Conservation (phyloP, 2,888 invertebrate genomes). For the Archips crataeganus region DNA sequence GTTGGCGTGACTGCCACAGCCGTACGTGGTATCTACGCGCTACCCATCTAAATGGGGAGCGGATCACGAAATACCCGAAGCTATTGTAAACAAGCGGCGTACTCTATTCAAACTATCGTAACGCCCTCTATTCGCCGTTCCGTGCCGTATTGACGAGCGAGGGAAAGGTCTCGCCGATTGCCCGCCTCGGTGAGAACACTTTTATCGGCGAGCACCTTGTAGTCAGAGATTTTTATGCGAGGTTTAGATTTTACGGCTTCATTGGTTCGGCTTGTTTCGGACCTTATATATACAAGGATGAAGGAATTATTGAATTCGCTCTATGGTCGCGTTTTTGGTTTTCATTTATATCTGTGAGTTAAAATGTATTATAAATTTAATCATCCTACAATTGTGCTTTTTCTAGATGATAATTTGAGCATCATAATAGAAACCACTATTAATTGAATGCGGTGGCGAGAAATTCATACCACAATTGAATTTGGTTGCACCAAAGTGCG, state of each 20-base stretch:
- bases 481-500: slow-evolving; percentile 67
- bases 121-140: slow-evolving; percentile 72
- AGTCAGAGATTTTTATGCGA: slow-evolving; percentile 53
- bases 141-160: slow-evolving; percentile 70
- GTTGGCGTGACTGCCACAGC: slow-evolving; percentile 67
- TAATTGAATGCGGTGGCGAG: slow-evolving; percentile 53
- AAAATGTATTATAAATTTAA: not conserved
- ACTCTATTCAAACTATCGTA: slow-evolving; percentile 80
- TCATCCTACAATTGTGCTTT: not conserved
- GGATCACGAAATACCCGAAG: slow-evolving; percentile 81
- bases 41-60: slow-evolving; percentile 80
- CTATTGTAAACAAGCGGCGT: slow-evolving; percentile 81
- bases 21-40: slow-evolving; percentile 74
- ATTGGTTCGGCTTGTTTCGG: slow-evolving; percentile 44
- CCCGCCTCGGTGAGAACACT: slow-evolving; percentile 59
- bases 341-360: not conserved
- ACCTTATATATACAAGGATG: slow-evolving; percentile 29
- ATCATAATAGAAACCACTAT: not conserved
- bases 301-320: slow-evolving; percentile 23
- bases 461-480: slow-evolving; percentile 67
- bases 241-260: slow-evolving; percentile 58
- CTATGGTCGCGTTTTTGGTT: not conserved
- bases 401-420: not conserved
- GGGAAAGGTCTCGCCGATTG: slow-evolving; percentile 68
- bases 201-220: slow-evolving; percentile 64